A percentile compares a stretch with the other conserved stretches of the same genome.
Evolutionary conservation across 2,888 invertebrate genomes (phyloP).

Genomic region (Agrochola litura): DNA sequence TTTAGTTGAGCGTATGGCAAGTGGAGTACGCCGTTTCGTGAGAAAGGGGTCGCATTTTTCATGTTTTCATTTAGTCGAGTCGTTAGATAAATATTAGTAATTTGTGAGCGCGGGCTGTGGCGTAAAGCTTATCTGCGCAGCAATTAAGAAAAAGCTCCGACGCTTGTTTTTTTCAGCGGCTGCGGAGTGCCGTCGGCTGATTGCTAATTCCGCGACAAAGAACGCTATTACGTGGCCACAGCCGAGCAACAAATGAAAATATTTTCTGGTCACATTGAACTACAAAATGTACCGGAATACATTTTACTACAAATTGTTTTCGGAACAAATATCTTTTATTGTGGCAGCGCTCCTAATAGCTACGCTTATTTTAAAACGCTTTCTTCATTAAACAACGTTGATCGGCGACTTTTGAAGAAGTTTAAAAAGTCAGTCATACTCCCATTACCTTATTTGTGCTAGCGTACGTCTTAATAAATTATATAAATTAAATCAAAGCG

Average conservation of each 20-base stretch:
- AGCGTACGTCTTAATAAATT: not conserved
- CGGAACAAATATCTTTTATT: conserved; percentile 32
- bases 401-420: not conserved
- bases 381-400: not conserved
- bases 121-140: conserved; percentile 83
- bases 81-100: conserved; percentile 84
- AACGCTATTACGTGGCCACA: conserved; percentile 80
- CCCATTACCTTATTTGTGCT: not conserved
- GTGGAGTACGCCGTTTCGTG: conserved; percentile 35
- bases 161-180: conserved; percentile 76
- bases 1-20: conserved; percentile 65
- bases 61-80: conserved; percentile 80
- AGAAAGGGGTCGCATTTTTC: conserved; percentile 69
- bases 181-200: conserved; percentile 77
- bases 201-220: conserved; percentile 89
- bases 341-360: conserved; percentile 7
- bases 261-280: conserved; percentile 69
- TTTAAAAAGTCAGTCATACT: not conserved
- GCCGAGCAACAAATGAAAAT: conserved; percentile 80
- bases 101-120: conserved; percentile 79
- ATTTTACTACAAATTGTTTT: conserved; percentile 55
- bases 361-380: not conserved
- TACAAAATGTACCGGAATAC: conserved; percentile 54
- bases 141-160: conserved; percentile 85
- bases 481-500: not conserved